Percentiles rank a stretch among this genome's conserved stretches.
These are phyloP conservation scores for Garrulus glandarius DNA, from an alignment of 2,797 vertebrate species.

Conservation along the genomic window DNA sequence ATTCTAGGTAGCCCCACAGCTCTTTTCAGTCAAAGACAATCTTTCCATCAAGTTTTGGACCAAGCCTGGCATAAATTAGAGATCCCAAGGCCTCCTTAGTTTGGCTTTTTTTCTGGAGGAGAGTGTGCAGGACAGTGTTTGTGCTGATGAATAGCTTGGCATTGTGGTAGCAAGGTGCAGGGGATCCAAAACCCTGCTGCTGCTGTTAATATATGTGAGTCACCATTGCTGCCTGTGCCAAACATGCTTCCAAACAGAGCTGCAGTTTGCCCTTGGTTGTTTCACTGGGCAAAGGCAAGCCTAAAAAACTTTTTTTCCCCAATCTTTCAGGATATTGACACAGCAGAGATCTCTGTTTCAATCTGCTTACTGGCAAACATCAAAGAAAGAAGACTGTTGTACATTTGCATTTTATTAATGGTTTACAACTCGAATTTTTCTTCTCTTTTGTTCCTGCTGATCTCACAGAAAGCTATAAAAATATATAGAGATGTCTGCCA, in stretches of 20 bases:
- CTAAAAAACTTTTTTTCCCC: neutral
- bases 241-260: neutral
- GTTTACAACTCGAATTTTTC: neutral
- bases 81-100: neutral
- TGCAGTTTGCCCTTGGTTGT: slow-evolving; percentile 47
- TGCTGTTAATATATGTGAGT: slow-evolving; percentile 47
- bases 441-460: slow-evolving; percentile 38
- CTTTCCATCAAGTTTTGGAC: neutral
- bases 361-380: neutral
- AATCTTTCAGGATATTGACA: neutral
- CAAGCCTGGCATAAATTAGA: neutral
- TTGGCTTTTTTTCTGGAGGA: neutral
- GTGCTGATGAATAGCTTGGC: slow-evolving; percentile 33
- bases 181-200: slow-evolving; percentile 39
- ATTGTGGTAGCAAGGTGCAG: neutral
- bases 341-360: neutral
- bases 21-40: neutral
- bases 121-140: neutral
- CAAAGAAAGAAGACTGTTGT: neutral
- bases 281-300: slow-evolving; percentile 1
- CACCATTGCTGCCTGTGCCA: slow-evolving; percentile 15
- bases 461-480: slow-evolving; percentile 17
- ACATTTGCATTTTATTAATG: neutral
- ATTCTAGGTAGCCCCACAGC: neutral
- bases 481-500: slow-evolving; percentile 21